These are phyloP conservation scores for Hemaris fuciformis DNA, from an alignment of 2,888 invertebrate species.

Conservation along the genomic window DNA sequence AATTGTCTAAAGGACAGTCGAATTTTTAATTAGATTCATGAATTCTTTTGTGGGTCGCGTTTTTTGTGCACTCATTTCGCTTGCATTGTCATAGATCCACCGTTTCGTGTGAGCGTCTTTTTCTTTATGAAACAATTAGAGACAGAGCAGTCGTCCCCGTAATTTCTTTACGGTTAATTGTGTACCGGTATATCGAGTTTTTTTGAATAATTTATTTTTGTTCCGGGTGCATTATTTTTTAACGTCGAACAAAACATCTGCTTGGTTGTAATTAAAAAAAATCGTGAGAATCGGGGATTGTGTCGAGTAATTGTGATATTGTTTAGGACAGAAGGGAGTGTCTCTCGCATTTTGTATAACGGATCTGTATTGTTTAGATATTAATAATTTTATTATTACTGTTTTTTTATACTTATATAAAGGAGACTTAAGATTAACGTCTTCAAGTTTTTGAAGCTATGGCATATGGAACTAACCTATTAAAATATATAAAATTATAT, in stretches of 20 bases:
- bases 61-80: conserved; percentile 62
- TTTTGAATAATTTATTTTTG: conserved; percentile 68
- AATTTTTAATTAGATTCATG: conserved; percentile 70
- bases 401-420: neutral
- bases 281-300: conserved; percentile 73
- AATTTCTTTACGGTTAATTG: conserved; percentile 73
- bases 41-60: conserved; percentile 65
- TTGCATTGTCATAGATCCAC: conserved; percentile 66
- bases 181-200: conserved; percentile 75
- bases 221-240: conserved; percentile 60
- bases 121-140: conserved; percentile 71
- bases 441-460: too few species aligned
- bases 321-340: neutral
- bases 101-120: conserved; percentile 61
- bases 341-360: conserved; percentile 2
- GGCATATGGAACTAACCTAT: too few species aligned
- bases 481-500: too few species aligned
- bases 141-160: conserved; percentile 72
- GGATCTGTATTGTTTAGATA: neutral
- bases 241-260: conserved; percentile 67
- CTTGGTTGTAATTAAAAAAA: conserved; percentile 72
- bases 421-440: too few species aligned
- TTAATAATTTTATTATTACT: neutral
- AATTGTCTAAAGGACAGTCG: conserved; percentile 73
- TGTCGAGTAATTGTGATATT: conserved; percentile 57